phyloP scores from a whole-genome alignment of 2,888 invertebrate species.

The Polia nebulosa region DNA sequence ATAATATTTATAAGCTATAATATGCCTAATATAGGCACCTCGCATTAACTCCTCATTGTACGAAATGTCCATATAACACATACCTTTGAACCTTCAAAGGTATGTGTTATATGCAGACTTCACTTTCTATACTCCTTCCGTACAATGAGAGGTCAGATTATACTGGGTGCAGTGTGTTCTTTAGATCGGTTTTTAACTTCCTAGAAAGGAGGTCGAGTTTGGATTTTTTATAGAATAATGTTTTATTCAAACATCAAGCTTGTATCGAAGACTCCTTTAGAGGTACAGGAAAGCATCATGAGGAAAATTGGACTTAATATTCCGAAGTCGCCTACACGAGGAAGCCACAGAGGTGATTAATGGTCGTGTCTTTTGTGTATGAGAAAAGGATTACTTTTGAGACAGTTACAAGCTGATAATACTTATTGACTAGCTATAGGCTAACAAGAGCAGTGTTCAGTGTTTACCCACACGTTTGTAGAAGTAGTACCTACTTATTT shows the following conservation, averaged over 20 bases:
- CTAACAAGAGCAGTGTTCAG: no score
- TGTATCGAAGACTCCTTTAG: constrained; percentile 1
- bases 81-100: no score
- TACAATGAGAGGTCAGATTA: neutral
- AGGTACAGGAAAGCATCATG: constrained; percentile 1
- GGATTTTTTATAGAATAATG: constrained; percentile 21
- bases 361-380: neutral
- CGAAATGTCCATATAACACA: no score
- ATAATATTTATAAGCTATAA: no score
- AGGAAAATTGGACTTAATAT: constrained; percentile 31
- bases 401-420: neutral
- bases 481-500: no score
- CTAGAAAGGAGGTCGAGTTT: constrained; percentile 1
- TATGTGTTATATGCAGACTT: neutral
- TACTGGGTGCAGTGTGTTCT: neutral
- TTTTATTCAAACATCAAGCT: constrained; percentile 27
- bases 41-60: no score
- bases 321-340: constrained; percentile 11
- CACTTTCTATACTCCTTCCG: neutral
- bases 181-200: constrained; percentile 19
- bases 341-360: constrained; percentile 23
- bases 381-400: no score
- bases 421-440: neutral
- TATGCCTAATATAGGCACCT: no score
- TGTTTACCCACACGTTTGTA: no score